Conservation (phyloP, 2,888 invertebrate species). For the Pyralis farinalis region DNA sequence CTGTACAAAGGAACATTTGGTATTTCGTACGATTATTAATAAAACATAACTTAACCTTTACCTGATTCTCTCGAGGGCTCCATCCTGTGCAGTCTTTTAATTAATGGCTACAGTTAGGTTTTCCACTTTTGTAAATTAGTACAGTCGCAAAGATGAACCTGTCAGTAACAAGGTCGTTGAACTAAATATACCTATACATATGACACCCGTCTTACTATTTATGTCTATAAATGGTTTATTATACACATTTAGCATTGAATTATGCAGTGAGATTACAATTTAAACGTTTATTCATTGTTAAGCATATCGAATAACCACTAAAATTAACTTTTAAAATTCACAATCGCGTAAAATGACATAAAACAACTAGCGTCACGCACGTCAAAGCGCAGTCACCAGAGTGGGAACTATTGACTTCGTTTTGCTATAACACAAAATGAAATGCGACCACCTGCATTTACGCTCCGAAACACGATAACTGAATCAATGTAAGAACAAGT, state of each 20-base stretch:
- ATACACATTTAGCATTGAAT: constrained; percentile 24
- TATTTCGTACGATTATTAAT: too few relatives aligned
- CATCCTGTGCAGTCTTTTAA: constrained; percentile 58
- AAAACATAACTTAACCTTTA: constrained; percentile 29
- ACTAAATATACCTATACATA: constrained; percentile 77
- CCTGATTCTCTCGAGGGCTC: constrained; percentile 78
- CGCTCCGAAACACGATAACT: too few relatives aligned
- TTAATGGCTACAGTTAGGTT: constrained; percentile 47
- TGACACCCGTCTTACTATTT: constrained; percentile 47
- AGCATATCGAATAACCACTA: background rate
- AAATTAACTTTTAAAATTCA: background rate
- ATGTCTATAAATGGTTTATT: constrained; percentile 31
- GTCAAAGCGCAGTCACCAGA: too few relatives aligned
- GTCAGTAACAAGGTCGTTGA: constrained; percentile 81
- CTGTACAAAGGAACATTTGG: too few relatives aligned
- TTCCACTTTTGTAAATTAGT: constrained; percentile 73
- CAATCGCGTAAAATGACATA: constrained; percentile 14
- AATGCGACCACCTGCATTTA: too few relatives aligned
- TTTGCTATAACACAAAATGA: too few relatives aligned
- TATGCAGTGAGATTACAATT: background rate
- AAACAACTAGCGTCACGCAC: constrained; percentile 8
- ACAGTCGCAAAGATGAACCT: constrained; percentile 76
- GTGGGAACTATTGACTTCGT: too few relatives aligned
- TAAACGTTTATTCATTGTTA: background rate
- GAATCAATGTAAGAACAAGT: too few relatives aligned